Base-by-base conservation (phyloP, 2,888 invertebrate species). In the Chesias legatella region DNA sequence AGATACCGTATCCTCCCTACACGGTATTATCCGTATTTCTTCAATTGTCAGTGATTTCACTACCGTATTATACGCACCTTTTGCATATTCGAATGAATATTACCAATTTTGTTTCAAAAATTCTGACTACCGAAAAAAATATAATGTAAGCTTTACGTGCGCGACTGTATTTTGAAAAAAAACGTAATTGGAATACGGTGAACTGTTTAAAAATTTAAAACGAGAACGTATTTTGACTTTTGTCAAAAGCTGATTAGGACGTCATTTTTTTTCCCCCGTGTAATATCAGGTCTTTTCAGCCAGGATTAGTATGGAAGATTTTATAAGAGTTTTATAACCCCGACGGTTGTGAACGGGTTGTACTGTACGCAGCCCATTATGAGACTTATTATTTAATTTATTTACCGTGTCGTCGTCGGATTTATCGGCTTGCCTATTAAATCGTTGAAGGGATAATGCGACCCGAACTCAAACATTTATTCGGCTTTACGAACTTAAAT, bases 211-310 rank as follows among this genome's bases (percentile, higher is more conserved):
- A 77, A 76, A 57, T 74, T 81, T 74, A 67, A 79, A 81, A 82
- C 73, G 74, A 69, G 74, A 77, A 77, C 75, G 67, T 65, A 64
- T 68, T 71, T 79, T 82, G 80, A 81, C 80, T 64, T 79, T 86
- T 84, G 82, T 86, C 83, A 85, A 86, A 88, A 88, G 88, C 84
- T 88, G 88, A 86, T 88, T 88, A 86, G 81, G 81, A 83, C 79
- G 82, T 88, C 81, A 84, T 82, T 80, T 81, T 66, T 72, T 73
- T 70, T 69, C 53, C 71, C 70, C 65, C 59, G 66, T 62, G 60
- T 65, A 65, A 60, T 64, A 67, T 59, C 57, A 67, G 67, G 70
- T 73, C 84, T 79, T 83, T 85, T 82, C 81, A 83, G 79, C 65
- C 70, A 66, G 88, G 88, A 86, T 88, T 88, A 86, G 83, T 84